Evolutionary conservation across 2,113 vertebrate genomes (phyloP).

Genomic region (Tragelaphus scriptus): DNA sequence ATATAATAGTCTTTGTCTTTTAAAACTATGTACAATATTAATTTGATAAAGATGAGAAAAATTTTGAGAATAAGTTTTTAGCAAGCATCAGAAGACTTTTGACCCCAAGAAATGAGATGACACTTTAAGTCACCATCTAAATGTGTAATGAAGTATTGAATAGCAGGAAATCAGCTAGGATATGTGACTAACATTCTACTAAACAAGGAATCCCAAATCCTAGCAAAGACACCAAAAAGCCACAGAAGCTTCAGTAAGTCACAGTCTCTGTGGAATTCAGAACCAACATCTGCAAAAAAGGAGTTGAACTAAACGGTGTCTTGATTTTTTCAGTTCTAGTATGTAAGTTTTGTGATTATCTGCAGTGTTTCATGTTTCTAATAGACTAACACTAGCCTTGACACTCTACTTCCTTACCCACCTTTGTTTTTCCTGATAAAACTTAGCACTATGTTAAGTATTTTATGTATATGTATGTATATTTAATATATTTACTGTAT

Average conservation of each 20-base stretch:
- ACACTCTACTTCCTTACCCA: too few species aligned
- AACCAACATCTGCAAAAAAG: not conserved
- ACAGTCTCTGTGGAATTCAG: not conserved
- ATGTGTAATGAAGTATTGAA: not conserved
- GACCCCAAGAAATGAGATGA: not conserved
- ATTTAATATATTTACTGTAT: not conserved
- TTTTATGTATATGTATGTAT: not conserved
- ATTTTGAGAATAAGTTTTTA: not conserved
- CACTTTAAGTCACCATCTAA: too few species aligned
- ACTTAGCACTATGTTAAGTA: not conserved
- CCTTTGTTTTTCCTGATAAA: not conserved
- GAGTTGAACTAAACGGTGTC: not conserved
- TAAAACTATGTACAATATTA: not conserved
- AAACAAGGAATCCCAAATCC: not conserved
- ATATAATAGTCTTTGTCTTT: not conserved
- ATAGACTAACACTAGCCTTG: too few species aligned
- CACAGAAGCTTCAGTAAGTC: not conserved
- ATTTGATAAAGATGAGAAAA: not conserved
- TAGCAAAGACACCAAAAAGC: not conserved
- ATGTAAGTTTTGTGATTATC: not conserved
- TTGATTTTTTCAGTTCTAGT: not conserved
- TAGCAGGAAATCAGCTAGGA: fast-evolving
- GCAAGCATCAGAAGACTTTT: not conserved
- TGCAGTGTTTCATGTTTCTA: not conserved
- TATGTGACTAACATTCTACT: not conserved